These are phyloP conservation scores for Channa argus DNA, from an alignment of 2,113 vertebrate species.

Conservation along the genomic window DNA sequence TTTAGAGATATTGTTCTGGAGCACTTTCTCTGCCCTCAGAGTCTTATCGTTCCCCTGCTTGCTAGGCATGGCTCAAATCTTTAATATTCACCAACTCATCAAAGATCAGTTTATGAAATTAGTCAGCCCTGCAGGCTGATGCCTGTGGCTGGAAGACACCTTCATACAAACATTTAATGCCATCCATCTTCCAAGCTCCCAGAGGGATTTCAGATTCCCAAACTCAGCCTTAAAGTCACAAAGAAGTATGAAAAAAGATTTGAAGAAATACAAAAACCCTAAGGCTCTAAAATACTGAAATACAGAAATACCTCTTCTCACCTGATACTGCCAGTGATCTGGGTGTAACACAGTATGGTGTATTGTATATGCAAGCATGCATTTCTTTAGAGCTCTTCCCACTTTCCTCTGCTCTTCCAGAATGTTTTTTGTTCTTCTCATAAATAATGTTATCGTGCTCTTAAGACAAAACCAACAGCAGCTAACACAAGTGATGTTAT, in stretches of 20 bases:
- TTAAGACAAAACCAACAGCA: conserved; percentile 17
- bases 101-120: conserved; percentile 44
- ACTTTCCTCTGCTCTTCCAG: neutral
- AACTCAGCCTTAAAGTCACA: conserved; percentile 1
- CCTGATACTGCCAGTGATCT: conserved; percentile 1
- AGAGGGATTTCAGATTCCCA: neutral
- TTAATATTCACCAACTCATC: conserved; percentile 38
- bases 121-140: conserved; percentile 28
- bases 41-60: neutral
- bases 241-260: conserved; percentile 6
- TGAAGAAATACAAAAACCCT: neutral
- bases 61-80: conserved; percentile 4
- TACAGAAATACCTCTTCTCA: conserved; percentile 10
- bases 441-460: conserved; percentile 36
- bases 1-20: no score
- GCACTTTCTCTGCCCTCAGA: neutral
- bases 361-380: neutral
- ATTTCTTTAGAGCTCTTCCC: neutral
- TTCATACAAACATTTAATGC: conserved; percentile 18
- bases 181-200: conserved; percentile 31
- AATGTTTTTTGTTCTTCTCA: conserved; percentile 4
- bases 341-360: neutral
- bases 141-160: conserved; percentile 28
- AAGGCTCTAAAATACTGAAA: conserved; percentile 6
- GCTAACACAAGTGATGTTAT: neutral